Evolutionary conservation across 2,888 invertebrate genomes (phyloP).

Genomic region (Melanophora roralis): DNA sequence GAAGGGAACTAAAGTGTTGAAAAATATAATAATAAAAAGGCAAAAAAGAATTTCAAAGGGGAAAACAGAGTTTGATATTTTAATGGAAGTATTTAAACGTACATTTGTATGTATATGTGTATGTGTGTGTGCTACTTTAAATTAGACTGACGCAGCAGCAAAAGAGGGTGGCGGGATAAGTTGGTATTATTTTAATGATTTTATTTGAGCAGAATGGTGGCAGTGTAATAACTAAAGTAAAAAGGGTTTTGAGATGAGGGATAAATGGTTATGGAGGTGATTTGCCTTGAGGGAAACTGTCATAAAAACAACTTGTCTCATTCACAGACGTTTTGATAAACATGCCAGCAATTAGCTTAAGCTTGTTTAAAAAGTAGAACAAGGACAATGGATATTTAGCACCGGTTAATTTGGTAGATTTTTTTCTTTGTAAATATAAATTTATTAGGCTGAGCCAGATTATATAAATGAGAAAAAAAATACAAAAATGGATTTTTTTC

Average conservation of each 20-base stretch:
- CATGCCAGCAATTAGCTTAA: conserved; percentile 47
- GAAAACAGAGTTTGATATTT: background rate
- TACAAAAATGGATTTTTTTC: no score
- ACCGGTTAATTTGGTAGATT: background rate
- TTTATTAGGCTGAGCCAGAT: conserved; percentile 32
- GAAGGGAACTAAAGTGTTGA: conserved; percentile 21
- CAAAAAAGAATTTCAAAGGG: background rate
- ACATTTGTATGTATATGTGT: no score
- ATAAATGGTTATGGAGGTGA: background rate
- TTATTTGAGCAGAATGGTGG: background rate
- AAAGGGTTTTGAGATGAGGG: background rate
- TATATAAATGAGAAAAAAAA: background rate
- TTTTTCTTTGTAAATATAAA: background rate
- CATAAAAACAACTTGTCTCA: conserved; percentile 34
- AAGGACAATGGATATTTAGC: background rate
- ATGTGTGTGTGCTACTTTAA: background rate
- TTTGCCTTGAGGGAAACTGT: background rate
- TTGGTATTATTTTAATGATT: conserved; percentile 25
- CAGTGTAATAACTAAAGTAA: background rate
- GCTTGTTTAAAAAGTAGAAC: conserved; percentile 32
- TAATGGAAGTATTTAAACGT: conserved; percentile 31
- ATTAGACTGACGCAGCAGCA: background rate
- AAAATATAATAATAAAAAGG: conserved; percentile 41
- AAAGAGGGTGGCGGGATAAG: background rate
- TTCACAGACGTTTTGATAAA: conserved; percentile 46